A percentile compares a stretch with the other conserved stretches of the same genome.
phyloP scores from a whole-genome alignment of 2,888 invertebrate species.

The Idaea biselata region DNA sequence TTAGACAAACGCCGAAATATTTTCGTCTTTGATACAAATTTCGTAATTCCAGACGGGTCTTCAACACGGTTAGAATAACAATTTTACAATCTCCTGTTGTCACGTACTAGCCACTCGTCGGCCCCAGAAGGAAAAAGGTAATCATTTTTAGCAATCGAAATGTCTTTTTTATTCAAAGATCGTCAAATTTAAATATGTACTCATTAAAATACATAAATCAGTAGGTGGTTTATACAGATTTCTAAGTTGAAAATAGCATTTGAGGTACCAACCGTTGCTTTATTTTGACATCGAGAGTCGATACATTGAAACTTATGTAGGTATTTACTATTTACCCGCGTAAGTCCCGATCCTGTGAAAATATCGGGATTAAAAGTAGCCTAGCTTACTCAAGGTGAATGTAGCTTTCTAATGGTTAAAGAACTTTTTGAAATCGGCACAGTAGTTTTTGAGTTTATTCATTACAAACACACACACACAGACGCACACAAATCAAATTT shows the following conservation, averaged over 20 bases:
- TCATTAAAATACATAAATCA: constrained; percentile 39
- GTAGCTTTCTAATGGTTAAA: too few species aligned
- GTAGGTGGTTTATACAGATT: not conserved
- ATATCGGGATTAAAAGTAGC: too few species aligned
- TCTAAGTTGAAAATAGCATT: constrained; percentile 21
- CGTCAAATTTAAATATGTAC: constrained; percentile 63
- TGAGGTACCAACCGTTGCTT: constrained; percentile 26
- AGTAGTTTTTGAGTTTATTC: too few species aligned
- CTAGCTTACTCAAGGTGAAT: too few species aligned
- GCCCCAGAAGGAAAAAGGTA: constrained; percentile 66
- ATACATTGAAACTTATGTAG: not conserved
- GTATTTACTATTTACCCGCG: not conserved
- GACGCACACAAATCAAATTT: too few species aligned
- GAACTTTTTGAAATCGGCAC: too few species aligned
- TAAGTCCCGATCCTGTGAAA: too few species aligned
- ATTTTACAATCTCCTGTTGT: constrained; percentile 73
- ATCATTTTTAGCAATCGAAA: constrained; percentile 72
- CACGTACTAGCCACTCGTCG: constrained; percentile 69
- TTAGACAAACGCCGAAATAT: constrained; percentile 47
- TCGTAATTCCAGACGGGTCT: constrained; percentile 67
- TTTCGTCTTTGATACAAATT: constrained; percentile 70
- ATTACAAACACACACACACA: too few species aligned
- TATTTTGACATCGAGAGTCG: not conserved
- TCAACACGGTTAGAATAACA: constrained; percentile 74
- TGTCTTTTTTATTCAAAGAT: constrained; percentile 65